phyloP scores from a whole-genome alignment of 2,113 vertebrate species.

The Rhynchomys soricoides region DNA sequence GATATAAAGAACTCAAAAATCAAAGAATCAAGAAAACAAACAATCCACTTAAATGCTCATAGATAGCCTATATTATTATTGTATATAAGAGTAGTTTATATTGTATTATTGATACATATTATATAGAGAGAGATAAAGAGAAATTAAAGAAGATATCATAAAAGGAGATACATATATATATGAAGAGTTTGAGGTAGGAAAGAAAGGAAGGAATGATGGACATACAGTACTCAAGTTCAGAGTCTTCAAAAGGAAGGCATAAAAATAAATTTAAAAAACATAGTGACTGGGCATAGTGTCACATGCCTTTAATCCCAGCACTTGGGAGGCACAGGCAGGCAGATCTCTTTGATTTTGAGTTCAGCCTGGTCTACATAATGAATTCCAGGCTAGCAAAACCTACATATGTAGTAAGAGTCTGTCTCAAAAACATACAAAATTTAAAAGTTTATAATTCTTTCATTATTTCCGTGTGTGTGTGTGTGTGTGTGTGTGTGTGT shows the following conservation, averaged over 20 bases:
- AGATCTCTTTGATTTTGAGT: neutral
- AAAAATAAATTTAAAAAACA: neutral
- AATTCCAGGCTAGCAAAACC: neutral
- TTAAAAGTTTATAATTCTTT: neutral
- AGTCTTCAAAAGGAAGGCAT: neutral
- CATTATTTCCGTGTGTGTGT: neutral
- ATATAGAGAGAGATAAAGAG: neutral
- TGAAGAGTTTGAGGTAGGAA: neutral
- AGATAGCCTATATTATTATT: neutral
- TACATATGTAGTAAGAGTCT: neutral
- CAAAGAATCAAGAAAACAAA: neutral
- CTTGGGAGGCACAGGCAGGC: neutral
- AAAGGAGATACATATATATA: neutral
- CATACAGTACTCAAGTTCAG: neutral
- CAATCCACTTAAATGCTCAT: neutral
- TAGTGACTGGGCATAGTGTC: neutral
- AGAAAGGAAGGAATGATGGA: neutral
- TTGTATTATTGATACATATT: neutral
- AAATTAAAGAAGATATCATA: neutral
- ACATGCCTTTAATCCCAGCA: neutral
- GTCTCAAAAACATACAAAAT: neutral
- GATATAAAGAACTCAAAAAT: neutral
- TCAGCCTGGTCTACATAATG: neutral
- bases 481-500: neutral
- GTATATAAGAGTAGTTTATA: neutral